Base-by-base conservation (phyloP, 2,888 invertebrate genomes). In the Protonemura montana region DNA sequence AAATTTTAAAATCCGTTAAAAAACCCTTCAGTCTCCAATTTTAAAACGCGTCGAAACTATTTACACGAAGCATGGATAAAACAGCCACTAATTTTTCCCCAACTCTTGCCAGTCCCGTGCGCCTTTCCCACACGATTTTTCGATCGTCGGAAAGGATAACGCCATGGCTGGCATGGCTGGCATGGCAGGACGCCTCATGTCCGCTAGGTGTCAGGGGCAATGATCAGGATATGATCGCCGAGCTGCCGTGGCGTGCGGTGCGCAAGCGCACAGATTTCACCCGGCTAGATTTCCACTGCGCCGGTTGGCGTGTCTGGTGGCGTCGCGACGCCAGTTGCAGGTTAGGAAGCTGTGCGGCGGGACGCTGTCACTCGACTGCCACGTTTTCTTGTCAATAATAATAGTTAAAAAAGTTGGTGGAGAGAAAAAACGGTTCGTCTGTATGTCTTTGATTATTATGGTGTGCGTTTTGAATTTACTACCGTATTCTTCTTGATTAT, bases 201-300 rank as follows among this genome's bases (percentile, higher is more conserved):
- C 82, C 82, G 82, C 82, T 84, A 84, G 84, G 84, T 84, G 84
- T 84, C 84, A 76, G 84, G 82, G 42, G 41, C 82, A 41, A 21
- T 82, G 82, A 26, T 30, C 27, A 26, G n/a, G 41, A 26, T 26
- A n/a, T 59, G 59, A 59, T 59, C 59, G 59, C 10, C 35, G 35
- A 35, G 35, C 35, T 3, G 35, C 35, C 35, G 10, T 3, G 10
- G 59, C 59, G 59, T 10, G 3, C 59, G 59, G 59, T 21, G 13
- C 59, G 59, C 59, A 59, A 2, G 59, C 59, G 59, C 21, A 10
- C 59, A 3, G 59, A 59, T 59, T 59, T 59, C 59, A 16, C 59
- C 59, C 59, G 3, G 59, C 59, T 59, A 10, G 59, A 10, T 21
- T 59, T 59, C 59, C 59, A 59, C 16, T 84, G 84, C 84, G 84